Percentiles rank a stretch among this genome's conserved stretches.
Conservation (phyloP, 2,888 invertebrate genomes). For the Xylota segnis region DNA sequence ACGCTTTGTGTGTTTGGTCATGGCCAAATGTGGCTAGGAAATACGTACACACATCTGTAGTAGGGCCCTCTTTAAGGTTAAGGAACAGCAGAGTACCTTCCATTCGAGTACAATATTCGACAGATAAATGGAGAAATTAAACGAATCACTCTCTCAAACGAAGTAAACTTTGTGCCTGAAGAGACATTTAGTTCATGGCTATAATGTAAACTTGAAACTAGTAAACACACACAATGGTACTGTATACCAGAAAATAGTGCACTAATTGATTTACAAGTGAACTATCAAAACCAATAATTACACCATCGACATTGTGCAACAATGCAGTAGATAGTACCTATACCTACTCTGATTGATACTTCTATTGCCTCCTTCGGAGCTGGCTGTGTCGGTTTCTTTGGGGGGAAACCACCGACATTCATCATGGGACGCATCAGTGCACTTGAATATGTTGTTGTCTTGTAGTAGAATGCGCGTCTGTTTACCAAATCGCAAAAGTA, state of each 20-base stretch:
- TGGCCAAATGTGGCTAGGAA: slow-evolving; percentile 38
- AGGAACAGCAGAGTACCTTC: slow-evolving; percentile 24
- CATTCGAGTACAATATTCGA: slow-evolving; percentile 1
- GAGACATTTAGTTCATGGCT: slow-evolving; percentile 67
- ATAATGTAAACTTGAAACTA: slow-evolving; percentile 62
- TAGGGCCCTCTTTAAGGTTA: slow-evolving; percentile 21
- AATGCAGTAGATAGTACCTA: slow-evolving; percentile 4
- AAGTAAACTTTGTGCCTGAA: slow-evolving; percentile 58
- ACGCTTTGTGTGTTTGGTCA: slow-evolving; percentile 27
- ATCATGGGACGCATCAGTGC: slow-evolving; percentile 64
- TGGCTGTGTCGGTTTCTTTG: slow-evolving; percentile 3
- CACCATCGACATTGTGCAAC: slow-evolving; percentile 45
- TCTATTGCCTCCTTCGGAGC: slow-evolving; percentile 30
- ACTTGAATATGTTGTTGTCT: slow-evolving; percentile 41
- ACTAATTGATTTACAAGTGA: slow-evolving; percentile 67
- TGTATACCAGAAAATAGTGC: slow-evolving; percentile 28
- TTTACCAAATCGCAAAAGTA: slow-evolving; percentile 40
- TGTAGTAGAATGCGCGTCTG: slow-evolving; percentile 43
- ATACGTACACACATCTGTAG: background rate
- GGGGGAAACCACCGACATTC: slow-evolving; percentile 35
- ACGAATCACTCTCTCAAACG: slow-evolving; percentile 46
- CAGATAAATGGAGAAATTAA: slow-evolving; percentile 50
- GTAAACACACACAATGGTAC: background rate
- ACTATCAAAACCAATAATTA: slow-evolving; percentile 54
- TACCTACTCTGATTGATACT: slow-evolving; percentile 24